phyloP scores from a whole-genome alignment of 2,888 invertebrate species.

The Eristalinus sepulchralis region DNA sequence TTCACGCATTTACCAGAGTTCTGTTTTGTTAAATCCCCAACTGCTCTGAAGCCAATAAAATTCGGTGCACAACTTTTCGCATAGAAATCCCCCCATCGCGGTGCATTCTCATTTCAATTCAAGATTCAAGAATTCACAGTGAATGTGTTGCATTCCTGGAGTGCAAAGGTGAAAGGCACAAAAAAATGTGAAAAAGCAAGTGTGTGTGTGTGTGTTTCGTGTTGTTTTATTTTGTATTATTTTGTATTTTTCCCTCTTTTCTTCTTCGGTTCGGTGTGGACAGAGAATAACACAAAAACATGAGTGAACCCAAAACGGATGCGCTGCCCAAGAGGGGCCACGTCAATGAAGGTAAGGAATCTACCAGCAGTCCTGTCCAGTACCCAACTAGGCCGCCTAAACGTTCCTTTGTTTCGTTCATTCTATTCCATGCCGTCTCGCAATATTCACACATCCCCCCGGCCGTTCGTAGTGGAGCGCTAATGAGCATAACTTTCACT shows the following conservation, averaged over 20 bases:
- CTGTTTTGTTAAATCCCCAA: slow-evolving; percentile 1
- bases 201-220: neutral
- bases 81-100: neutral
- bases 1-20: neutral
- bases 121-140: neutral
- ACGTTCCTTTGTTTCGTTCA: slow-evolving; percentile 32
- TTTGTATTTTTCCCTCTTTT: neutral
- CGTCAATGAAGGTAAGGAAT: slow-evolving; percentile 84
- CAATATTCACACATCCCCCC: neutral
- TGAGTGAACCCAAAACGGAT: slow-evolving; percentile 79
- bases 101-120: neutral
- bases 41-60: slow-evolving; percentile 14
- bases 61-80: neutral
- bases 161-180: neutral
- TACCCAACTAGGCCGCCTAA: neutral
- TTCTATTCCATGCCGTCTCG: slow-evolving; percentile 9
- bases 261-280: neutral
- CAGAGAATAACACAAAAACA: slow-evolving; percentile 12
- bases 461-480: neutral
- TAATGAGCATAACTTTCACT: slow-evolving; percentile 39
- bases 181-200: slow-evolving; percentile 41
- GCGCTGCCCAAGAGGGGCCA: slow-evolving; percentile 85
- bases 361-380: neutral
- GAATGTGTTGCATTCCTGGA: slow-evolving; percentile 1
- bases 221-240: no score